Conservation (phyloP, 2,113 vertebrate genomes). For the Callithrix jacchus region DNA sequence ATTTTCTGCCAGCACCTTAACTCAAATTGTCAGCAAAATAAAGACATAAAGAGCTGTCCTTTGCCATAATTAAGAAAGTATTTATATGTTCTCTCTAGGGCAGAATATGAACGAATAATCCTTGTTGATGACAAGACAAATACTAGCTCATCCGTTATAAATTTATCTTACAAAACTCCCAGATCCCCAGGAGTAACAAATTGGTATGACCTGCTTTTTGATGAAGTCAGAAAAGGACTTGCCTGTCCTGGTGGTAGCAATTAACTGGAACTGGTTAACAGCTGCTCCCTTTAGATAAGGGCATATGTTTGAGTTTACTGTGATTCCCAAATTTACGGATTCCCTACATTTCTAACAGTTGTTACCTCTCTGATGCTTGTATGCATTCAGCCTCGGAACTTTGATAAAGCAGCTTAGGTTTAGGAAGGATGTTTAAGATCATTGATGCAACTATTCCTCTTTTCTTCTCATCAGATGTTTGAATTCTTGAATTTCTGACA, state of each 20-base stretch:
- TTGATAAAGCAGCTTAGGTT: neutral
- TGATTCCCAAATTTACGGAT: neutral
- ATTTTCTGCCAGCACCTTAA: slow-evolving; percentile 39
- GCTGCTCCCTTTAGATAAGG: neutral
- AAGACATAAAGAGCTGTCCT: slow-evolving; percentile 25
- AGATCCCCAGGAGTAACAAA: neutral
- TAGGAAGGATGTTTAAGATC: slow-evolving; percentile 6
- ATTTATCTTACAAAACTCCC: neutral
- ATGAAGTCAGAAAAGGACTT: slow-evolving; percentile 16
- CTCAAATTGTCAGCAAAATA: slow-evolving; percentile 39
- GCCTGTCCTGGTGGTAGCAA: neutral
- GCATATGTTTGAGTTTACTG: neutral
- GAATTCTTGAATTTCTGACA: neutral
- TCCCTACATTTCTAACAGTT: neutral
- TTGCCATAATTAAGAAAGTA: slow-evolving; percentile 48
- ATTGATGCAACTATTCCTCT: neutral
- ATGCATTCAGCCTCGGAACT: neutral
- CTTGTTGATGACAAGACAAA: slow-evolving; percentile 10
- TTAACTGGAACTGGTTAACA: neutral
- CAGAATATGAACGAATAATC: slow-evolving; percentile 14
- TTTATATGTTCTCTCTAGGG: neutral
- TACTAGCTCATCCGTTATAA: neutral
- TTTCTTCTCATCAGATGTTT: slow-evolving; percentile 18
- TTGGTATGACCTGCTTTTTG: neutral
- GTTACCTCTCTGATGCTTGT: neutral